These are phyloP conservation scores for Bellardia bayeri DNA, from an alignment of 2,888 invertebrate species.

Conservation along the genomic window DNA sequence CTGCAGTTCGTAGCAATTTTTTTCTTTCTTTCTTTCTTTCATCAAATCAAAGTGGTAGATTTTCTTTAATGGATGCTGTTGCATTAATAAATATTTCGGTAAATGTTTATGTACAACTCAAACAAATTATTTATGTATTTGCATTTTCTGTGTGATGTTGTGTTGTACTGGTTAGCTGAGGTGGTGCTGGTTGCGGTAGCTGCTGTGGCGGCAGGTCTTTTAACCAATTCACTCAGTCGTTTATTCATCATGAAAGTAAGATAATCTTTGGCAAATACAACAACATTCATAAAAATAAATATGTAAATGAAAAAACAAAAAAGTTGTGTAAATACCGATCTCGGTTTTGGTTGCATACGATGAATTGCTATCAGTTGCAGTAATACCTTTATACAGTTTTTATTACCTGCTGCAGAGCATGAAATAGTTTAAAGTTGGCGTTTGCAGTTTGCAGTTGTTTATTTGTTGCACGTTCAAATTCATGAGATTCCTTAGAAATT, in stretches of 20 bases:
- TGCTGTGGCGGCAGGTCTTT: slow-evolving; percentile 38
- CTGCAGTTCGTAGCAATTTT: neutral
- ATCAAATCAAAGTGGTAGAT: slow-evolving; percentile 32
- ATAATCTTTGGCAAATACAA: slow-evolving; percentile 49
- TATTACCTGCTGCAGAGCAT: slow-evolving; percentile 18
- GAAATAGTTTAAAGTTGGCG: neutral
- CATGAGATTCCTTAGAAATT: neutral
- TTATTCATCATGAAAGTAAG: slow-evolving; percentile 43
- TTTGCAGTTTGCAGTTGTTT: neutral
- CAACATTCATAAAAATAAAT: neutral
- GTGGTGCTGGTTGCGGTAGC: neutral
- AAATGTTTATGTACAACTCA: slow-evolving; percentile 36
- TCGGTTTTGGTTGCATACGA: slow-evolving; percentile 33
- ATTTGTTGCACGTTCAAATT: neutral
- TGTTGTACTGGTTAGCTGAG: neutral
- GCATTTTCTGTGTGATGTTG: slow-evolving; percentile 14
- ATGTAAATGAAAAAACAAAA: neutral
- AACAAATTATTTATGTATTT: slow-evolving; percentile 35
- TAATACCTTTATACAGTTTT: slow-evolving; percentile 1
- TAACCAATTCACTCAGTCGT: slow-evolving; percentile 19
- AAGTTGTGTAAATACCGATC: slow-evolving; percentile 54
- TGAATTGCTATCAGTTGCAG: slow-evolving; percentile 7
- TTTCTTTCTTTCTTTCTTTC: neutral
- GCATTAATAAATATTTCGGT: slow-evolving; percentile 58
- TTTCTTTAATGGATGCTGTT: slow-evolving; percentile 58